phyloP scores from a whole-genome alignment of 2,888 invertebrate species.

The Acronicta alni region DNA sequence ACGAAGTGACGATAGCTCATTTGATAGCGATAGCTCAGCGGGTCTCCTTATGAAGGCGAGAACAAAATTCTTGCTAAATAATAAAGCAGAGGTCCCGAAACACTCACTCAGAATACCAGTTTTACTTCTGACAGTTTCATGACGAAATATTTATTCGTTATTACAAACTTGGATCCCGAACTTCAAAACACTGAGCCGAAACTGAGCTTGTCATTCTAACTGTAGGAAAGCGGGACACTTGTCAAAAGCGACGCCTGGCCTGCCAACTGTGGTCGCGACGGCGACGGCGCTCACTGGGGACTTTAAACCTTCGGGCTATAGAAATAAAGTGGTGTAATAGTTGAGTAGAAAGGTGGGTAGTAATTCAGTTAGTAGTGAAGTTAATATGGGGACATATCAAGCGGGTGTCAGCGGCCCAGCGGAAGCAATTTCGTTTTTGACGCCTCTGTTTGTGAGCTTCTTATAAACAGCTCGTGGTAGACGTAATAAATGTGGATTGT shows the following conservation, averaged over 20 bases:
- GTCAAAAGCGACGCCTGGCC: conserved; percentile 44
- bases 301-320: conserved; percentile 25
- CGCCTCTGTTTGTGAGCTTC: conserved; percentile 40
- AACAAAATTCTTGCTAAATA: too few species aligned
- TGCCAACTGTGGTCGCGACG: conserved; percentile 46
- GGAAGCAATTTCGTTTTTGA: conserved; percentile 61
- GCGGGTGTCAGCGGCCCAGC: conserved; percentile 49
- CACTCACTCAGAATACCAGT: conserved; percentile 25
- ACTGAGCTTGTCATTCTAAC: conserved; percentile 56
- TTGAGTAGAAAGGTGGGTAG: conserved; percentile 23
- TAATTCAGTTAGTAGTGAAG: conserved; percentile 53
- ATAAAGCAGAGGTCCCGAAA: conserved; percentile 11
- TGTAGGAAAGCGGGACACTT: conserved; percentile 50
- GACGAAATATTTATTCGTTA: conserved; percentile 53
- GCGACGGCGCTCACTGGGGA: conserved; percentile 16
- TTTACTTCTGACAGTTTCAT: conserved; percentile 33
- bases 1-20: too few species aligned
- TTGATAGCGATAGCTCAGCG: too few species aligned
- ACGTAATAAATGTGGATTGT: conserved; percentile 36
- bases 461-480: conserved; percentile 27
- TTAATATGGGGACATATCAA: conserved; percentile 55
- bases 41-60: too few species aligned
- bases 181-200: conserved; percentile 52
- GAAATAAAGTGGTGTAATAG: conserved; percentile 18
- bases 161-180: conserved; percentile 51